phyloP scores from a whole-genome alignment of 2,113 vertebrate species.

The Panurus biarmicus region DNA sequence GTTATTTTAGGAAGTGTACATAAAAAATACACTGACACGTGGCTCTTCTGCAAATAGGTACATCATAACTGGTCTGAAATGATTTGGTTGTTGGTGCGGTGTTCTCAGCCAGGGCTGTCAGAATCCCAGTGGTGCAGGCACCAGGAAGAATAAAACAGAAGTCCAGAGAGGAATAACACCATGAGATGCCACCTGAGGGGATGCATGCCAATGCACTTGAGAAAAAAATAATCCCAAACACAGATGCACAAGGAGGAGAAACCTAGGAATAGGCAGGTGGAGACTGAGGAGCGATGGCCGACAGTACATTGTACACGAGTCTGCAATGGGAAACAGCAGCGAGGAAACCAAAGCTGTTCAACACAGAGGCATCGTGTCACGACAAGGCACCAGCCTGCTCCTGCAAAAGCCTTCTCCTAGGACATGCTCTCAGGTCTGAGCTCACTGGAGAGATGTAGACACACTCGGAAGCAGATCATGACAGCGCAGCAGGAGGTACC shows the following conservation, averaged over 20 bases:
- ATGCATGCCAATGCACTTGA: slow-evolving; percentile 50
- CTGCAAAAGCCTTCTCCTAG: background rate
- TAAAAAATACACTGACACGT: background rate
- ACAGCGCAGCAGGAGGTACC: background rate
- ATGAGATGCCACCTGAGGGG: slow-evolving; percentile 65
- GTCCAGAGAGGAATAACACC: slow-evolving; percentile 58
- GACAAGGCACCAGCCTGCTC: slow-evolving; percentile 27
- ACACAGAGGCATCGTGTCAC: slow-evolving; percentile 50
- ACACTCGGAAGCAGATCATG: slow-evolving; percentile 34
- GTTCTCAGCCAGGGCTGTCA: slow-evolving; percentile 8
- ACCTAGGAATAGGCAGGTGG: slow-evolving; percentile 56
- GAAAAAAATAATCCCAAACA: slow-evolving; percentile 61
- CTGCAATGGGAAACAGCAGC: slow-evolving; percentile 62
- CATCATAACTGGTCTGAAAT: background rate
- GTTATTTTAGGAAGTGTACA: background rate
- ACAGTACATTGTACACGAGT: slow-evolving; percentile 53
- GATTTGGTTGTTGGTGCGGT: background rate
- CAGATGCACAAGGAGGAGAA: slow-evolving; percentile 64
- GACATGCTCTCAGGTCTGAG: slow-evolving; percentile 33
- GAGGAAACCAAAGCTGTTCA: slow-evolving; percentile 57
- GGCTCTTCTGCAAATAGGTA: background rate
- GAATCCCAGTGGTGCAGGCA: background rate
- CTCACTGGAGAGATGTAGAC: background rate
- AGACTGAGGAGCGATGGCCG: slow-evolving; percentile 62
- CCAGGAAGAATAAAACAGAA: slow-evolving; percentile 8